Evolutionary conservation across 2,888 invertebrate species (phyloP).

Genomic region (Scaptodrosophila latifasciaeformis): DNA sequence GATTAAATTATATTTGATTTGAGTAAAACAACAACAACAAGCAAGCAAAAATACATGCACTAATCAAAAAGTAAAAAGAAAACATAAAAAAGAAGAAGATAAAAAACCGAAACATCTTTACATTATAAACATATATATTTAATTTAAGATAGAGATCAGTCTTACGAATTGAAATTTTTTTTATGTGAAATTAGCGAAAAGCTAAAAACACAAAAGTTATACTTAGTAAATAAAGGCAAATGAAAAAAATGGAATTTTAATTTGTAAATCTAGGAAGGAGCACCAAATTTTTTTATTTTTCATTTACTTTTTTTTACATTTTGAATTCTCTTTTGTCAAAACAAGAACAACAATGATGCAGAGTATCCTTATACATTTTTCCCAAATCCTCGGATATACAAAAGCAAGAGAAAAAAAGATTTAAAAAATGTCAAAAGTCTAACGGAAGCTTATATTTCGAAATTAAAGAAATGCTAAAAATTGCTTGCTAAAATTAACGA

Average conservation of each 20-base stretch:
- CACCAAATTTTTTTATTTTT: conserved; percentile 26
- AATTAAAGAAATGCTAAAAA: too few relatives aligned
- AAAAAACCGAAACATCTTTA: not conserved
- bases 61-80: not conserved
- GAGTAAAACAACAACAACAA: conserved; percentile 7
- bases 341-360: too few relatives aligned
- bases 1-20: conserved; percentile 2
- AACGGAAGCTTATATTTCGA: too few relatives aligned
- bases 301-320: not conserved
- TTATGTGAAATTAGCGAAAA: conserved; percentile 46
- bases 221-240: conserved; percentile 49
- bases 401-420: too few relatives aligned
- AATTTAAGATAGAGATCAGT: conserved; percentile 49
- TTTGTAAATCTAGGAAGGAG: not conserved
- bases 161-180: conserved; percentile 53
- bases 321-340: too few relatives aligned
- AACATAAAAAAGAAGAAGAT: not conserved
- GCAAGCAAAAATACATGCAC: too few relatives aligned
- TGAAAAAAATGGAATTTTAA: conserved; percentile 39
- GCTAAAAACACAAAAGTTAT: conserved; percentile 37
- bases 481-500: too few relatives aligned
- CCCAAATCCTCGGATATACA: too few relatives aligned
- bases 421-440: too few relatives aligned
- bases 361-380: too few relatives aligned
- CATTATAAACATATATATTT: conserved; percentile 23